phyloP scores from a whole-genome alignment of 2,113 vertebrate genomes.

The Hippocampus barbouri region DNA sequence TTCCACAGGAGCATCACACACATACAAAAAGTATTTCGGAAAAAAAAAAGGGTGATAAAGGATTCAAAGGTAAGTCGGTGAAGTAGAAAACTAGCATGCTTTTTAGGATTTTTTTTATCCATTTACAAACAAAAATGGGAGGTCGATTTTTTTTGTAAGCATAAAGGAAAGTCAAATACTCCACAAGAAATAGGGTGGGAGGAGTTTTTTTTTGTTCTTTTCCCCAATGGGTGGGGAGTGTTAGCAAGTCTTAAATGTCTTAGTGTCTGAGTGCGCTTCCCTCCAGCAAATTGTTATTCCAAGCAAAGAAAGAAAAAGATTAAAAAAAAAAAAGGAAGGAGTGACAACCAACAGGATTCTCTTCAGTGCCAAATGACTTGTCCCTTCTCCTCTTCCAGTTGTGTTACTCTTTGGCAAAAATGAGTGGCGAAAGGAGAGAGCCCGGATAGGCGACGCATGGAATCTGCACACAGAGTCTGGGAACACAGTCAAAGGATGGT shows the following conservation, averaged over 20 bases:
- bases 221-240: constrained; percentile 29
- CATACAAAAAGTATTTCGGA: constrained; percentile 9
- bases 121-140: constrained; percentile 60
- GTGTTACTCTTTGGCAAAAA: constrained; percentile 85
- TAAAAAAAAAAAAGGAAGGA: constrained; percentile 33
- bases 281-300: constrained; percentile 70
- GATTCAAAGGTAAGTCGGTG: constrained; percentile 34
- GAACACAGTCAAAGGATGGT: constrained; percentile 16
- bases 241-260: constrained; percentile 53
- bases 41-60: constrained; percentile 9
- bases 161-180: constrained; percentile 11
- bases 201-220: constrained; percentile 38
- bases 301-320: constrained; percentile 28
- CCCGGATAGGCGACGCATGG: constrained; percentile 57
- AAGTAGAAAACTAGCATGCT: constrained; percentile 78
- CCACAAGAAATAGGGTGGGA: constrained; percentile 22
- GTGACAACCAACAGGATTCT: constrained; percentile 43
- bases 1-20: constrained; percentile 33
- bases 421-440: constrained; percentile 70
- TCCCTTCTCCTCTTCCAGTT: constrained; percentile 59
- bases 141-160: constrained; percentile 12
- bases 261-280: constrained; percentile 36
- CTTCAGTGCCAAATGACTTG: constrained; percentile 50
- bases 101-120: constrained; percentile 51
- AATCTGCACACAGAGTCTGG: constrained; percentile 60